These are phyloP conservation scores for Limosa lapponica DNA, from an alignment of 2,797 vertebrate species.

Conservation along the genomic window DNA sequence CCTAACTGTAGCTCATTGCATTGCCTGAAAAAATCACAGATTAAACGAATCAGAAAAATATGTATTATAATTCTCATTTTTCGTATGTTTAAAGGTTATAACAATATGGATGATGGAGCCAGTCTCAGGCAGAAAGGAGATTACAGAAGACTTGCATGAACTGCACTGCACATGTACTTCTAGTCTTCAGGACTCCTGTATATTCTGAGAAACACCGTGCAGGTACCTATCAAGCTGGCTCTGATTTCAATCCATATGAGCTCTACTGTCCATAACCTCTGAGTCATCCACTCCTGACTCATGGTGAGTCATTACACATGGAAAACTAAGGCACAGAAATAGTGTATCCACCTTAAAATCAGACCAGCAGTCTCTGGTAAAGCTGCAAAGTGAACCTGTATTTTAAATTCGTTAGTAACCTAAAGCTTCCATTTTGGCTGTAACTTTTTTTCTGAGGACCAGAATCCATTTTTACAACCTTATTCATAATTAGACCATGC, in stretches of 20 bases:
- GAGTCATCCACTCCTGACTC: slow-evolving; percentile 51
- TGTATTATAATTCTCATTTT: not conserved
- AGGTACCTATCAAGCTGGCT: not conserved
- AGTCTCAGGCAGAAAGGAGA: not conserved
- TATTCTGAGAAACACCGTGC: not conserved
- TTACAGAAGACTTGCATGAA: not conserved
- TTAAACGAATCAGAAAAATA: not conserved
- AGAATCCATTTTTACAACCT: not conserved
- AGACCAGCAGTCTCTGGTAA: not conserved
- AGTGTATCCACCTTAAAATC: not conserved
- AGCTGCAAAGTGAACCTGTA: not conserved
- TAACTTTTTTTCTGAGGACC: not conserved
- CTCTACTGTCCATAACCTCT: not conserved
- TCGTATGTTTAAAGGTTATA: not conserved
- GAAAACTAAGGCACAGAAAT: slow-evolving; percentile 10
- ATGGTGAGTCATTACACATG: slow-evolving; percentile 29
- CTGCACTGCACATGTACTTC: not conserved
- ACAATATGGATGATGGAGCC: not conserved
- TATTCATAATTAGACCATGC: not conserved
- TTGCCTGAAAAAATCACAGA: not conserved
- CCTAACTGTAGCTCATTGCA: not conserved
- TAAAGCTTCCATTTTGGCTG: not conserved
- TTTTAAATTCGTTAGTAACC: not conserved
- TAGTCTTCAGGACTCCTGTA: not conserved
- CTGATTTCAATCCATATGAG: slow-evolving; percentile 31